These are phyloP conservation scores for Condylura cristata DNA, from an alignment of 2,113 vertebrate species.

Conservation along the genomic window DNA sequence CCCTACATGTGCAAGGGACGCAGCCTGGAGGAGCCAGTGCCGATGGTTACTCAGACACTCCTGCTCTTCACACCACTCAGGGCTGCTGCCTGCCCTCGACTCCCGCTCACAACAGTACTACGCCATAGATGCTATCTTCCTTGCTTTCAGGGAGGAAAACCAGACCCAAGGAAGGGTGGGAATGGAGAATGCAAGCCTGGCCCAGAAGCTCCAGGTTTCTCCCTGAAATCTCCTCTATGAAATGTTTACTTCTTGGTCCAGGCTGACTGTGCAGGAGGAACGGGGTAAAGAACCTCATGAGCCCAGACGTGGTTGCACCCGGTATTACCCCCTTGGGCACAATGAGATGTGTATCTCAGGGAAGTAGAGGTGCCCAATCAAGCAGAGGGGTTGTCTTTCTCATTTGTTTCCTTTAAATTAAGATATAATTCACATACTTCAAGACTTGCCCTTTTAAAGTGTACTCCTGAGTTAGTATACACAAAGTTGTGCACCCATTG, in stretches of 20 bases:
- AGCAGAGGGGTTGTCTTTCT: not conserved
- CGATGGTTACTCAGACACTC: not conserved
- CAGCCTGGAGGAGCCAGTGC: not conserved
- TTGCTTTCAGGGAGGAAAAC: constrained; percentile 53
- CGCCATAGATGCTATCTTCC: constrained; percentile 68
- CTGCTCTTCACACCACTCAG: not conserved
- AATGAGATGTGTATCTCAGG: rapidly evolving
- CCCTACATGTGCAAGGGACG: not conserved
- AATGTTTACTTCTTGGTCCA: not conserved
- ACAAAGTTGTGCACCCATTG: not conserved
- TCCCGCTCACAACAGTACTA: not conserved
- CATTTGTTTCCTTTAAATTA: not conserved
- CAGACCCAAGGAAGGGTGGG: not conserved
- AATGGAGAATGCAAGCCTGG: not conserved
- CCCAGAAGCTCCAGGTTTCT: not conserved
- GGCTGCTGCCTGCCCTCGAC: not conserved
- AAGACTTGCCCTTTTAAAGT: not conserved
- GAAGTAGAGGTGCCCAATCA: rapidly evolving
- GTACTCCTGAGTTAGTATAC: not conserved
- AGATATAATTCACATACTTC: not conserved
- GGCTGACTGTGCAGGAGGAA: not conserved
- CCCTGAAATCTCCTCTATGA: not conserved
- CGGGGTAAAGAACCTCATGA: not conserved
- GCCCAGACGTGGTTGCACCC: not conserved
- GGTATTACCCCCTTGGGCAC: not conserved